Evolutionary conservation across 1,140 invertebrate genomes (phyloP), one percentile per base, ranked within the genome.

Genomic region (Vanessa tameamea): DNA sequence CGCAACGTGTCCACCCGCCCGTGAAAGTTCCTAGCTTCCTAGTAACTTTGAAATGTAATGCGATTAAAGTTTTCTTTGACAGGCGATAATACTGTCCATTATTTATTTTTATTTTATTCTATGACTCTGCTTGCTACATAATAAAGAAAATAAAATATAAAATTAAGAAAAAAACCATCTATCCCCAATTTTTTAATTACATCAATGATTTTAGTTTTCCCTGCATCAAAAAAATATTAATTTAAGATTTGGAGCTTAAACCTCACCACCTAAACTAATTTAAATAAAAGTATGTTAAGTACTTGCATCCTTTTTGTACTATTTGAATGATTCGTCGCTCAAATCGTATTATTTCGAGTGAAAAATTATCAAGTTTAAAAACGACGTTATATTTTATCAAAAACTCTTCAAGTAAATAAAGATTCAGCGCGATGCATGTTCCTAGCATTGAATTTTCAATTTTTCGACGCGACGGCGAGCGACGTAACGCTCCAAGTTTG

Each of bases 401-500:
- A 23, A 57, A 26, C 20, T 57, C 23, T 20, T 43, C 37, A 47
- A 26, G 65, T 67, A 67, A 67, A 53, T 67, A 67, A 67, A 67
- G 47, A 67, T 53, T 67, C 53, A 63, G 57, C 43, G 59, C 57
- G 68, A n/a, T 61, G 68, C 68, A 61, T 48, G 68, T 70, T 50
- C 26, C 20, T 20, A 48, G 57, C 23, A 4, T 14, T 57, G 59
- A 76, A 72, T 76, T 76, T 72, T 64, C 64, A 76, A 72, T 76
- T 72, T 71, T 76, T 72, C 53, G 59, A 66, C 64, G 51, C 67
- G 67, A 70, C 53, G 20, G 53, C 53, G 51, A 53, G 67, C 69
- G 70, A 26, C 53, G 53, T 57, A 57, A 72, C 70, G 69, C 66
- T 76, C 75, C 64, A 85, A 85, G 75, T 85, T 85, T 83, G 82